Evolutionary conservation across 2,113 vertebrate genomes (phyloP), one percentile per base, ranked within the genome.

Genomic region (Bettongia penicillata): DNA sequence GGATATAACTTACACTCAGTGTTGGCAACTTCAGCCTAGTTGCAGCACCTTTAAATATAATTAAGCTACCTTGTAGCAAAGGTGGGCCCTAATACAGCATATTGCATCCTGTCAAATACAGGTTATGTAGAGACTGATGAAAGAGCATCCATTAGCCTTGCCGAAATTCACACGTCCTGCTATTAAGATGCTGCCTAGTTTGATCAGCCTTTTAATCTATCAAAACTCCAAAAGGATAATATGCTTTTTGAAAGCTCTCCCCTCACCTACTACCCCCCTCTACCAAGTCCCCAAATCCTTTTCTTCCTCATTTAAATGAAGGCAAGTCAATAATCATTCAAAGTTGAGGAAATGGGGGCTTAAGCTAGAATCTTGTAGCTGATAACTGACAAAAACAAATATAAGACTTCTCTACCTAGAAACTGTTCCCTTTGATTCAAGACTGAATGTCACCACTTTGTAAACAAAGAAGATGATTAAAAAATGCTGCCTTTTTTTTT

Each of bases 381-480:
- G 52, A 92, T 53, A 91, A 43, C 91, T 89, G 90, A 95, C 91
- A 91, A 57, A 93, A 96, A 96, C 89, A 92, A 97, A 93, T 53
- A 94, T 0, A 28, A 96, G 51, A 90, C 48, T 95, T 95, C 55
- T 93, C 93, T 51, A 47, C 89, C 94, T 51, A 3, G 43, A 97
- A 94, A 90, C 55, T 92, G 25, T 90, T 91, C 94, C 11, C 92
- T 97, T 96, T 92, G 96, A 92, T 7, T 97, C 93, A 43, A 68
- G 91, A 95, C 94, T 93, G 92, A 98, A 96, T 94, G 51, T 31
- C 43, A 91, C 49, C 95, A 91, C 96, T 97, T 97, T 96, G 93
- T 96, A 98, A 98, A 98, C 96, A 97, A 98, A 97, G 96, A 93
- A 47, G 61, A 94, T 95, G 93, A 97, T 97, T 97, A 24, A 96